phyloP scores from a whole-genome alignment of 1,140 invertebrate genomes.

The Macrocentrus cingulum region DNA sequence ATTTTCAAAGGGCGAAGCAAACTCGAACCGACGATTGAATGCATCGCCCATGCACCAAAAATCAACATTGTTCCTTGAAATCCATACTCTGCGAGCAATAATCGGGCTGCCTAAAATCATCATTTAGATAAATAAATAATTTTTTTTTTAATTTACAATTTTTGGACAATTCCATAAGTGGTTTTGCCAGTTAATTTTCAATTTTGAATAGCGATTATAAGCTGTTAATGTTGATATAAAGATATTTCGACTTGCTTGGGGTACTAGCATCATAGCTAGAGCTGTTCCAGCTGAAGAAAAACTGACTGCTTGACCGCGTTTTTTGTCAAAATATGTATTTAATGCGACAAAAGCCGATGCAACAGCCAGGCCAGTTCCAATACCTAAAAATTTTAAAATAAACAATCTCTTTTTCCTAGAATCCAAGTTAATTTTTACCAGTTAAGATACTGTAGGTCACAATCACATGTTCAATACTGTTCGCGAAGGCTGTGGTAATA shows the following conservation, averaged over 20 bases:
- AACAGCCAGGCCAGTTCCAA: slow-evolving; percentile 71
- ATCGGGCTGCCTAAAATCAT: slow-evolving; percentile 32
- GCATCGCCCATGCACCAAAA: slow-evolving; percentile 67
- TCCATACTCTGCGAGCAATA: slow-evolving; percentile 35
- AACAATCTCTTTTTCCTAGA: too few species aligned
- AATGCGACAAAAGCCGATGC: slow-evolving; percentile 73
- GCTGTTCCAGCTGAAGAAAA: slow-evolving; percentile 75
- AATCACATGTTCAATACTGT: slow-evolving; percentile 72
- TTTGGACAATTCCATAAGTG: too few species aligned
- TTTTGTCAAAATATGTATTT: slow-evolving; percentile 73
- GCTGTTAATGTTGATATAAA: too few species aligned
- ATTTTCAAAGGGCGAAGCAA: slow-evolving; percentile 67
- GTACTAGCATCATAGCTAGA: slow-evolving; percentile 74
- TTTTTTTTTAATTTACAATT: background rate
- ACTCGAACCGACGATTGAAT: slow-evolving; percentile 67
- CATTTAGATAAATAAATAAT: background rate
- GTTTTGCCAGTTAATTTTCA: too few species aligned
- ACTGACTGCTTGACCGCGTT: slow-evolving; percentile 74
- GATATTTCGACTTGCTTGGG: slow-evolving; percentile 55
- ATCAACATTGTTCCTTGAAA: slow-evolving; percentile 64
- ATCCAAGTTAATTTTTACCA: slow-evolving; percentile 58
- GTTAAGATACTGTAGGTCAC: slow-evolving; percentile 75
- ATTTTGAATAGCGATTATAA: too few species aligned
- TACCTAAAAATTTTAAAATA: slow-evolving; percentile 52
- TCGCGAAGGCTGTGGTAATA: slow-evolving; percentile 68